These are phyloP conservation scores for Malurus cyaneus DNA, from an alignment of 2,113 vertebrate species.

Conservation along the genomic window DNA sequence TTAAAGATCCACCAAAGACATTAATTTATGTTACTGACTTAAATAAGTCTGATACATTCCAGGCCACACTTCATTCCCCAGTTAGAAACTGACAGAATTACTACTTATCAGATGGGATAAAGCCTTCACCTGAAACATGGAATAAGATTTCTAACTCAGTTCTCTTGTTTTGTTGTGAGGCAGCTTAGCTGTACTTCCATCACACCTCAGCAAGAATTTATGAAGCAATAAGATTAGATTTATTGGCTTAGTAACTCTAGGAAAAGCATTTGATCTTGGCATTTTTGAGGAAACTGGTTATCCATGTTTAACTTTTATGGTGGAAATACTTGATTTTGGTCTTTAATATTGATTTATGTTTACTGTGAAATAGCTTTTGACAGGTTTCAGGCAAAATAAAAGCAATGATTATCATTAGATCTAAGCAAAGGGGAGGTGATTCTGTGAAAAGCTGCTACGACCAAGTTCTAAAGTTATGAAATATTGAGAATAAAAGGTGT, in stretches of 20 bases:
- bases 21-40: background rate
- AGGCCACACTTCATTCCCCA: background rate
- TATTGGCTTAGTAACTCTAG: background rate
- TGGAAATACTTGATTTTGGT: background rate
- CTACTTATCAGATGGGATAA: background rate
- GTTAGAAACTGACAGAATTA: background rate
- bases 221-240: background rate
- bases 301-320: background rate
- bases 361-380: background rate
- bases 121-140: background rate
- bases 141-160: background rate
- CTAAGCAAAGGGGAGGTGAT: background rate
- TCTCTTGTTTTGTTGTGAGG: background rate
- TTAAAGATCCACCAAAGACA: background rate
- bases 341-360: background rate
- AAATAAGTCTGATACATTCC: background rate
- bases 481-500: background rate
- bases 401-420: background rate
- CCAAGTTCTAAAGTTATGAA: background rate
- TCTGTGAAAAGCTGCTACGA: background rate
- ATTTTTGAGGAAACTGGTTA: background rate
- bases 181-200: background rate
- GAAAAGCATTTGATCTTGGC: background rate
- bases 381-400: background rate
- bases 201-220: background rate